Evolutionary conservation across 2,888 invertebrate species (phyloP).

Genomic region (Mythimna ferrago): DNA sequence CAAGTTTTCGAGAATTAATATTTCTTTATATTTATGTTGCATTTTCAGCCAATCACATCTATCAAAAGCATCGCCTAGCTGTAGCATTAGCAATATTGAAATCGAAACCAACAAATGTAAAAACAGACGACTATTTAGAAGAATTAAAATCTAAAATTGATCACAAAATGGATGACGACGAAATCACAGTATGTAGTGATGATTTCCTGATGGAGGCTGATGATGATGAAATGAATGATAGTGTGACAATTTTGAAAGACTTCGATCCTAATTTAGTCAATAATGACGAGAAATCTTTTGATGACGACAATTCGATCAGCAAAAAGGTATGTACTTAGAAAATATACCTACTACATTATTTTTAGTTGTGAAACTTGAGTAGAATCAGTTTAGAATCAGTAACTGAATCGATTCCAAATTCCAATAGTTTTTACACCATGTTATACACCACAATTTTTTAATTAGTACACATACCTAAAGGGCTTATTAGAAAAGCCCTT

Average conservation of each 20-base stretch:
- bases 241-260: constrained; percentile 51
- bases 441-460: no score
- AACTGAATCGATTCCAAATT: no score
- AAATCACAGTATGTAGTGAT: constrained; percentile 72
- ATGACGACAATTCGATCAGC: background rate
- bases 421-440: no score
- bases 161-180: constrained; percentile 66
- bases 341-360: no score
- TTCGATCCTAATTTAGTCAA: constrained; percentile 29
- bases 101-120: constrained; percentile 72
- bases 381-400: no score
- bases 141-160: constrained; percentile 68
- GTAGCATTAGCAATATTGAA: constrained; percentile 76
- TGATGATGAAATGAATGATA: constrained; percentile 49
- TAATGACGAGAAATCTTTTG: constrained; percentile 1
- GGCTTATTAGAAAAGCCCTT: no score
- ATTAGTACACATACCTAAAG: no score
- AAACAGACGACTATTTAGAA: constrained; percentile 69
- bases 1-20: background rate
- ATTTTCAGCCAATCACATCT: constrained; percentile 74
- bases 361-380: no score
- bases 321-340: constrained; percentile 19
- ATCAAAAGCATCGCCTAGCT: constrained; percentile 75
- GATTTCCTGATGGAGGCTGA: constrained; percentile 72
- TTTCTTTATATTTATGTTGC: no score